These are phyloP conservation scores for Betta splendens DNA, from an alignment of 2,797 vertebrate species.

Conservation along the genomic window DNA sequence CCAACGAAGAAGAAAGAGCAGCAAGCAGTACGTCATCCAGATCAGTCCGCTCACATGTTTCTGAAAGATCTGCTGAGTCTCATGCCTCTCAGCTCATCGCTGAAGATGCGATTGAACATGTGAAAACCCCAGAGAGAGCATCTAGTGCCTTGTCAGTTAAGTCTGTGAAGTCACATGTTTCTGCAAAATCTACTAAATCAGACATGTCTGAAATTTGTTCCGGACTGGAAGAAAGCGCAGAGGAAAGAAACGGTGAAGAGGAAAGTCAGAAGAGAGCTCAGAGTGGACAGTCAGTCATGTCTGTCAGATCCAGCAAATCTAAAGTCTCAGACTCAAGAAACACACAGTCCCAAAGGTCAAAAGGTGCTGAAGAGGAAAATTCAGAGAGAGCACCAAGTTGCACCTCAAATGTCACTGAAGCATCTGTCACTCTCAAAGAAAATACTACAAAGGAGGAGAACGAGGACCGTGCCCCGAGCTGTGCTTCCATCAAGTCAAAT, in stretches of 20 bases:
- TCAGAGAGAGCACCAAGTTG: constrained; percentile 42
- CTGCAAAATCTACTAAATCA: constrained; percentile 38
- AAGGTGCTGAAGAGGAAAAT: constrained; percentile 18
- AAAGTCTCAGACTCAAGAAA: constrained; percentile 4
- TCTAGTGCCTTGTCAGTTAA: constrained; percentile 33
- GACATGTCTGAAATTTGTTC: constrained; percentile 30
- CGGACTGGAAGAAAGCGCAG: constrained; percentile 14
- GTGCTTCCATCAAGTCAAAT: no score
- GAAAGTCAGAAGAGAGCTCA: constrained; percentile 33
- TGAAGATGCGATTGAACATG: constrained; percentile 17
- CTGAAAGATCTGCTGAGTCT: constrained; percentile 33
- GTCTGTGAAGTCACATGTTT: constrained; percentile 52
- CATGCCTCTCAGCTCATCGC: constrained; percentile 11
- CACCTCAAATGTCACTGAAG: constrained; percentile 29
- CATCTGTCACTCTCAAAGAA: constrained; percentile 17
- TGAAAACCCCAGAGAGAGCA: constrained; percentile 12
- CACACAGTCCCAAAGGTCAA: constrained; percentile 28
- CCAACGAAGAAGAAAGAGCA: constrained; percentile 44
- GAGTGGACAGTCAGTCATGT: constrained; percentile 51
- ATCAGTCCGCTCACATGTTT: constrained; percentile 40
- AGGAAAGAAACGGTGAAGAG: constrained; percentile 15
- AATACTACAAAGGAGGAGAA: constrained; percentile 9
- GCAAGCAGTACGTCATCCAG: constrained; percentile 44
- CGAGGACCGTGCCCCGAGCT: no score
- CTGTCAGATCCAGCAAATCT: constrained; percentile 36